These are phyloP conservation scores for Agelastica alni DNA, from an alignment of 2,888 invertebrate species.

Conservation along the genomic window DNA sequence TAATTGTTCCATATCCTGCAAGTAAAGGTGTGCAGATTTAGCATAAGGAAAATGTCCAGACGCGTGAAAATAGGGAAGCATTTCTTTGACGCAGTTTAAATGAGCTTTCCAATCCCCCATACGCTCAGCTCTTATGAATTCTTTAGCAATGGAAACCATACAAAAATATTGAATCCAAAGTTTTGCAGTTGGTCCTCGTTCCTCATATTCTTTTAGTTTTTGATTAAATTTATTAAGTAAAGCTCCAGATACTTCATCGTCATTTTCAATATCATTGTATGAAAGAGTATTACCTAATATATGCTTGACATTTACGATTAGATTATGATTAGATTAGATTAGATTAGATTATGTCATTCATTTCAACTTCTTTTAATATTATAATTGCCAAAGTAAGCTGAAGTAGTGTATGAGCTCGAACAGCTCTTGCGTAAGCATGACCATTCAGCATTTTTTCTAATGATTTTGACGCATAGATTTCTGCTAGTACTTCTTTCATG, in stretches of 20 bases:
- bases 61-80: slow-evolving; percentile 49
- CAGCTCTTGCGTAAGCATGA: no score
- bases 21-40: slow-evolving; percentile 46
- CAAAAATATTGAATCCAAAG: not conserved
- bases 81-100: slow-evolving; percentile 48
- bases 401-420: no score
- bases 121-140: slow-evolving; percentile 50
- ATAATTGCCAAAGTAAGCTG: no score
- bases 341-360: no score
- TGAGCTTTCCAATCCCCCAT: slow-evolving; percentile 52
- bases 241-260: slow-evolving; percentile 39
- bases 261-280: slow-evolving; percentile 42
- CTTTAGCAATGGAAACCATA: slow-evolving; percentile 36
- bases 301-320: no score
- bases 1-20: no score
- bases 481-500: no score
- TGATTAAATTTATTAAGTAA: slow-evolving; percentile 43
- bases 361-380: no score
- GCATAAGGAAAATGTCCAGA: slow-evolving; percentile 42
- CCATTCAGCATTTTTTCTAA: no score
- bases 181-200: slow-evolving; percentile 11
- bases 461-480: no score
- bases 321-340: no score
- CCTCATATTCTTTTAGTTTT: slow-evolving; percentile 39
- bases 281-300: no score